A percentile compares a stretch with the other conserved stretches of the same genome.
Evolutionary conservation across 2,888 invertebrate species (phyloP).

Genomic region (Epirrita christyi): DNA sequence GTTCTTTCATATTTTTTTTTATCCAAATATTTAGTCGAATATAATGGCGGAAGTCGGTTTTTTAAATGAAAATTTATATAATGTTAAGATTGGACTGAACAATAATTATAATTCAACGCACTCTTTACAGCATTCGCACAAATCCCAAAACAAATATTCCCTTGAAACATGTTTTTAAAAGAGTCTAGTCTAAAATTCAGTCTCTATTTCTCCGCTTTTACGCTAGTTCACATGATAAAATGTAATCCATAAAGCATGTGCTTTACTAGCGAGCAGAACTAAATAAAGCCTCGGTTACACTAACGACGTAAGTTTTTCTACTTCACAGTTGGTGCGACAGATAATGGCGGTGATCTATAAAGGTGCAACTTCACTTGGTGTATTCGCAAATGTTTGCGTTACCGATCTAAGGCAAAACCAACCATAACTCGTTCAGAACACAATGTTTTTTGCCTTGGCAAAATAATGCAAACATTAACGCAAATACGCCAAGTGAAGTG

Average conservation of each 20-base stretch:
- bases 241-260: conserved; percentile 26
- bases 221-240: conserved; percentile 21
- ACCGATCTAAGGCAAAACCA: no score
- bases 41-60: no score
- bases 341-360: conserved; percentile 42
- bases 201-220: conserved; percentile 3
- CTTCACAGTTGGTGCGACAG: conserved; percentile 54
- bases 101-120: conserved; percentile 2
- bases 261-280: conserved; percentile 22
- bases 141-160: conserved; percentile 1
- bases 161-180: conserved; percentile 10
- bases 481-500: no score
- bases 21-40: no score
- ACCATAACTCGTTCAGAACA: no score
- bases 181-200: conserved; percentile 5
- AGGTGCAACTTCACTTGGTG: no score
- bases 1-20: no score
- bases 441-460: no score
- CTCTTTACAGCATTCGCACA: background rate
- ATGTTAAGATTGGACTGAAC: background rate
- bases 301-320: conserved; percentile 70
- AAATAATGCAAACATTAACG: no score
- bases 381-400: no score
- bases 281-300: conserved; percentile 49
- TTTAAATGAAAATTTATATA: background rate